phyloP scores from a whole-genome alignment of 2,797 vertebrate genomes.

The Prunella strophiata region DNA sequence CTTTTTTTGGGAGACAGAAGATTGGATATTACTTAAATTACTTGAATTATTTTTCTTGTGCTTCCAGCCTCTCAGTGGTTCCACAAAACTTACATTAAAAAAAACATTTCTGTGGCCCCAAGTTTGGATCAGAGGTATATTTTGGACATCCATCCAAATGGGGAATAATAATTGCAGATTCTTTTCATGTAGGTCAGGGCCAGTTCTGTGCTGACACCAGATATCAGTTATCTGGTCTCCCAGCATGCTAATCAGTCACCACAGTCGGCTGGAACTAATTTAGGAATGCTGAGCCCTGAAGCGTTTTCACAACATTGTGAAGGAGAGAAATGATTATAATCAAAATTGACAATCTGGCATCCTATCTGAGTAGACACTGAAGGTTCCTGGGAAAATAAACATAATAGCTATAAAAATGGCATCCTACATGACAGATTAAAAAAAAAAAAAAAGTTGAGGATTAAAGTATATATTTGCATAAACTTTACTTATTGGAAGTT shows the following conservation, averaged over 20 bases:
- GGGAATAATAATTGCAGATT: background rate
- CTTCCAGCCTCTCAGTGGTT: background rate
- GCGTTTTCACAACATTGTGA: conserved; percentile 47
- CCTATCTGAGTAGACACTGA: conserved; percentile 38
- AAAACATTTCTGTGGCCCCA: background rate
- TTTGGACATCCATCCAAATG: background rate
- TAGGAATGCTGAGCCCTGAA: conserved; percentile 64
- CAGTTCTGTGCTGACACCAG: conserved; percentile 59
- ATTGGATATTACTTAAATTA: background rate
- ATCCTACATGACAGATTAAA: background rate
- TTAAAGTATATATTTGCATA: background rate
- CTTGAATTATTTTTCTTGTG: background rate
- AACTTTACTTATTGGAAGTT: background rate
- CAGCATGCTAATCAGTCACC: conserved; percentile 65
- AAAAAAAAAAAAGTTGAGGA: background rate
- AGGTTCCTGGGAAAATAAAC: conserved; percentile 57
- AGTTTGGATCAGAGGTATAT: background rate
- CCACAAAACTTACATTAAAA: background rate
- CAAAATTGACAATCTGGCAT: conserved; percentile 68
- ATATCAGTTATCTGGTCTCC: conserved; percentile 63
- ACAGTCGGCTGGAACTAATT: conserved; percentile 69
- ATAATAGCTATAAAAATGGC: conserved; percentile 38
- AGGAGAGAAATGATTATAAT: conserved; percentile 56
- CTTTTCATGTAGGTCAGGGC: conserved; percentile 53
- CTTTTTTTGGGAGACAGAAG: background rate